Base-by-base conservation (phyloP, 2,797 vertebrate species). In the Artibeus lituratus region DNA sequence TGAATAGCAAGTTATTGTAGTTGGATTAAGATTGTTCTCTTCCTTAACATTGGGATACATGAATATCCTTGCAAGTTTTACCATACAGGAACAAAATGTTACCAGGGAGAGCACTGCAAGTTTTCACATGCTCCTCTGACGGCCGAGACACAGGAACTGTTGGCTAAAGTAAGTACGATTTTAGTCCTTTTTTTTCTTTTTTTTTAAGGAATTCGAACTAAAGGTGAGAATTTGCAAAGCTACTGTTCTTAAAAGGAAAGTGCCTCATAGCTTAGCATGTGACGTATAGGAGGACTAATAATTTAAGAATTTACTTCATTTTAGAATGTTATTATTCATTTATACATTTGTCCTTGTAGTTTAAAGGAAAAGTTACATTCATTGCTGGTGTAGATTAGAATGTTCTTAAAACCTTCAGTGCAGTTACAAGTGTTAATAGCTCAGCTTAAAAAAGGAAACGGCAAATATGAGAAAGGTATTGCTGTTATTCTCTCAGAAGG, bases 31-130 rank as follows among this genome's bases (percentile, higher is more conserved):
- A 93, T 84, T 90, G 94, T 98, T 98, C 93, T 53, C 80, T 96
- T 98, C 99, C 99, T 99, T 99, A 99, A 99, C 98, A 67, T 55
- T 87, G 86, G 94, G 97, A 98, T 98, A 99, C 99, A 99, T 99
- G 99, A 99, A 98, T 99, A 99, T 97, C 99, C 99, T 18, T 99
- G 99, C 98, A 99, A 99, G 98, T 99, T 99, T 98, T 99, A 99
- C 98, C 99, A 99, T 65, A 99, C 99, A 14, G 99, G 99, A 98
- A 99, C 99, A 87, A 99, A 99, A 97, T 99, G 99, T 98, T 99
- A 99, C 84, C 99, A 99, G 98, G 99, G 99, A 80, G 99, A 99
- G 96, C 98, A 99, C 93, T 99, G 99, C 99, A 99, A 99, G 82
- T 99, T 99, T 98, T 99, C 99, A 97, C 99, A 99, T 0, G 99